Percentiles rank a stretch among this genome's conserved stretches.
phyloP scores from a whole-genome alignment of 1,140 invertebrate genomes.

The Spodoptera frugiperda region DNA sequence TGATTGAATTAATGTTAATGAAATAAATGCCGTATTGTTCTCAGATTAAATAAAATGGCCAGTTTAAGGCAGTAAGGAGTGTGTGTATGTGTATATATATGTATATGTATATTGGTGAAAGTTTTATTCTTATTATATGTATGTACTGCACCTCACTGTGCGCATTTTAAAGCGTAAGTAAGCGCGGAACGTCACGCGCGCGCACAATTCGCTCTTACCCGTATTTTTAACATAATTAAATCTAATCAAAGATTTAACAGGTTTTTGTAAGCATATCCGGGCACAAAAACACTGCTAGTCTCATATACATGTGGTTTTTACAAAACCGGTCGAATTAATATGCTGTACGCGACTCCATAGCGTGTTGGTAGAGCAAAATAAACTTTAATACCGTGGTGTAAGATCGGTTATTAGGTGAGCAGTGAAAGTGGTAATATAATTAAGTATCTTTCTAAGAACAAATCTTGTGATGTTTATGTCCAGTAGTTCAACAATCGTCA shows the following conservation, averaged over 20 bases:
- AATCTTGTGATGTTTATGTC: slow-evolving; percentile 15
- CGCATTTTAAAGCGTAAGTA: too few species aligned
- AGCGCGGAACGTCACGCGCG: too few species aligned
- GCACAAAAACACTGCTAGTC: not conserved
- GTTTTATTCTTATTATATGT: too few species aligned
- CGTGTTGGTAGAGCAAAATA: not conserved
- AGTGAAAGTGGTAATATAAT: slow-evolving; percentile 18
- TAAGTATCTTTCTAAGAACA: slow-evolving; percentile 9
- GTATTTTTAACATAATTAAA: not conserved
- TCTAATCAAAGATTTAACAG: not conserved
- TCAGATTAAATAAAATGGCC: too few species aligned
- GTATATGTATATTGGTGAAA: too few species aligned
- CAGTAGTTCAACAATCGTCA: slow-evolving; percentile 15
- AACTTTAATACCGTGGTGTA: not conserved
- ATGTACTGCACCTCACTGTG: too few species aligned
- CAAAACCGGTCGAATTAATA: slow-evolving; percentile 34
- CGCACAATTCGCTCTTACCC: not conserved
- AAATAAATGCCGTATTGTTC: too few species aligned
- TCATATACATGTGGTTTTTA: slow-evolving; percentile 3
- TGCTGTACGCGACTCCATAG: slow-evolving; percentile 1
- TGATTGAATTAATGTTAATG: too few species aligned
- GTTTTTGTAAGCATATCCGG: slow-evolving; percentile 12
- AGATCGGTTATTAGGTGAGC: not conserved
- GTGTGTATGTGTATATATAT: too few species aligned
- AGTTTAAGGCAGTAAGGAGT: too few species aligned